Conservation (phyloP, 1,140 invertebrate genomes). For the Stegodyphus mimosarum region DNA sequence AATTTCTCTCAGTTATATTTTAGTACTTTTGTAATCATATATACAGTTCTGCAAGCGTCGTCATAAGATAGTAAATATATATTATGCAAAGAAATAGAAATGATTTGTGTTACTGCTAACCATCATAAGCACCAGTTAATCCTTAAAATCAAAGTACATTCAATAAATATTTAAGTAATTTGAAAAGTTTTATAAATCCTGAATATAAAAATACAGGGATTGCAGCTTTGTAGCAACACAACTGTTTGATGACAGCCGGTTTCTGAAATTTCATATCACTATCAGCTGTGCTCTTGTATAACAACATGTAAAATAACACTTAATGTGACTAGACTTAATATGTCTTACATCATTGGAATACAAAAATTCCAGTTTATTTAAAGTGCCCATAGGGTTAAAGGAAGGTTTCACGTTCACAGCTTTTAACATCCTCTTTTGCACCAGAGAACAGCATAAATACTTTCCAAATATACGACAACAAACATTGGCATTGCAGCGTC, state of each 20-base stretch:
- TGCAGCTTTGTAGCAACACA: neutral
- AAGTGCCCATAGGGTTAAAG: constrained; percentile 10
- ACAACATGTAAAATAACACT: neutral
- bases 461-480: neutral
- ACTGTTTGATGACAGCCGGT: neutral
- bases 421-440: neutral
- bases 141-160: neutral
- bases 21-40: too few species aligned
- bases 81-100: too few species aligned
- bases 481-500: too few species aligned
- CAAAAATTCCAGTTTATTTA: constrained; percentile 1
- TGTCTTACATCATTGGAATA: constrained; percentile 3
- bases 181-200: neutral
- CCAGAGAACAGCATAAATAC: neutral
- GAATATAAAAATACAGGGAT: neutral
- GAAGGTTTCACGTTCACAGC: neutral
- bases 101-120: too few species aligned
- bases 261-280: neutral
- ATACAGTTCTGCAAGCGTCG: too few species aligned
- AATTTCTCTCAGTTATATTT: too few species aligned
- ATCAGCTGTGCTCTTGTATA: neutral
- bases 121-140: neutral
- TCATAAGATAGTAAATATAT: too few species aligned
- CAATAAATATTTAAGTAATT: neutral
- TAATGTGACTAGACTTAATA: neutral